Base-by-base conservation (phyloP, 2,888 invertebrate genomes). In the Pollenia labialis region DNA sequence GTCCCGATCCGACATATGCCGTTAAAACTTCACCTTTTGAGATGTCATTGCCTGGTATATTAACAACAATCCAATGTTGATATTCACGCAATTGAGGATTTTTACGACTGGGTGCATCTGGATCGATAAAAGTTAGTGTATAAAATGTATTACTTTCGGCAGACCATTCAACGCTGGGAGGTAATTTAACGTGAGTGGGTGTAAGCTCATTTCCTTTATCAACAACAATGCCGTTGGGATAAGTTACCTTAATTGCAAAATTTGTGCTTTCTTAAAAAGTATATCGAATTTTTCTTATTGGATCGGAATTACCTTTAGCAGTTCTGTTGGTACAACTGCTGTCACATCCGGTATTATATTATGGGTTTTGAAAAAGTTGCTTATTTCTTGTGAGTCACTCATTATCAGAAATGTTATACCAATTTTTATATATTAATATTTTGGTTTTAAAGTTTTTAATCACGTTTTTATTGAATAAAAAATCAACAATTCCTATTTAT, bases 61-160 rank as follows among this genome's bases (percentile, higher is more conserved):
- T 98, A 44, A 95, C 96, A 0, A 98, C 96, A 4, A 98, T 93
- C 98, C 98, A 98, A 93, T 98, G 98, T 91, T 97, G 97, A 96
- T 97, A 98, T 93, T 98, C 98, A 52, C 98, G 95, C 92, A 95
- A 96, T 88, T 94, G 96, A 0, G 98, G 98, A 10, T 96, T 95
- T 16, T 94, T 92, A 46, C 98, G 95, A 88, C 96, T 96, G 0
- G 98, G 98, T 12, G 98, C 98, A 94, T 98, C 98, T 3, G 92
- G 98, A 94, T 99, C 98, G 94, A 92, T 91, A 88, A 93, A 89
- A 11, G 91, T 89, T 0, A 93, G 89, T 0, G 92, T 90, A 68
- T 92, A 92, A 82, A 88, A 91, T 2, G 87, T 83, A 7, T 76
- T 84, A 4, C 89, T 85, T 32, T 91, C 88, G 0, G 90, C 86